Evolutionary conservation across 1,140 invertebrate species (phyloP), one percentile per base, ranked within the genome.

Genomic region (Drosophila suzukii): DNA sequence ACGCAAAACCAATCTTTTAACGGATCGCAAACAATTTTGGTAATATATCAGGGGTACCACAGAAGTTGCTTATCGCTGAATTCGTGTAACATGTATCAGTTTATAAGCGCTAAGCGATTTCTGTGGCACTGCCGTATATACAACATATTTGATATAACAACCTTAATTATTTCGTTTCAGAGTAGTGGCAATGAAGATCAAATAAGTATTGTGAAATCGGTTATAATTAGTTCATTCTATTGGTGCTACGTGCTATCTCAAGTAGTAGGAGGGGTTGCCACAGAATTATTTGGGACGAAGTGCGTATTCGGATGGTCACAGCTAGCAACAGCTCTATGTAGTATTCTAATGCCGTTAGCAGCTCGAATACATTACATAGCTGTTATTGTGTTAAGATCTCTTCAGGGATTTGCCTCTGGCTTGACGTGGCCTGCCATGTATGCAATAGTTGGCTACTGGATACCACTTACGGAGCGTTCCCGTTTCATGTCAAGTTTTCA

Each of bases 341-440:
- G 95, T 81, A 83, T 96, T 38, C 92, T 94, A 10, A 96, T 96
- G 81, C 95, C 95, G 4, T 90, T 91, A 55, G 95, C 94, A 17
- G 94, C 95, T 20, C 93, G 94, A 47, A 91, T 94, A 12, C 95
- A 96, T 92, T 95, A 94, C 57, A 92, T 93, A 2, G 85, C 93
- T 7, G 93, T 96, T 44, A 95, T 96, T 62, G 91, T 93, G 7
- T 90, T 96, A 17, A 92, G 95, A 27, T 95, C 94, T 78, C 93
- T 95, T 43, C 95, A 96, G 93, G 95, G 95, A 34, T 94, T 95
- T 66, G 95, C 95, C n/a, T 95, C 94, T 70, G 97, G 97, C 50
- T 93, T 97, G 34, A 97, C 96, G 3, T 97, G 96, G 95, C 97
- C 97, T 32, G 95, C 96, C 1, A 97, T 97, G 95, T 97, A 97